These are phyloP conservation scores for Patella depressa DNA, from an alignment of 2,888 invertebrate species.

Conservation along the genomic window DNA sequence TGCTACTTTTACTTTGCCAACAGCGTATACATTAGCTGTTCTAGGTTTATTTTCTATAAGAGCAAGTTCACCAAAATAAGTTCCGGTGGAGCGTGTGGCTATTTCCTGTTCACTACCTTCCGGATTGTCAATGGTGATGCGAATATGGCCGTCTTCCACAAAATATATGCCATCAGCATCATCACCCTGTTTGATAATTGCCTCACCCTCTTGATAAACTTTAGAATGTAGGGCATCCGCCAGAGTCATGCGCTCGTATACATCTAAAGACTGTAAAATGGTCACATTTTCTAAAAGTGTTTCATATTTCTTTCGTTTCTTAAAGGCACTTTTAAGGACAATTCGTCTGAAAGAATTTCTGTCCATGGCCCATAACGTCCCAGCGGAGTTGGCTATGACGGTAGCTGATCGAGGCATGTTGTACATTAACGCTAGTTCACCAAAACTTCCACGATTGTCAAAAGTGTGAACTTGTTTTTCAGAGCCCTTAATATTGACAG, in stretches of 20 bases:
- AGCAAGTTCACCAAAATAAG: conserved; percentile 96
- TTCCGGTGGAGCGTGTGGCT: conserved; percentile 77
- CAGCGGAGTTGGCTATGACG: conserved; percentile 61
- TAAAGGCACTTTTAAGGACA: conserved; percentile 70
- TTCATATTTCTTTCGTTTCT: conserved; percentile 70
- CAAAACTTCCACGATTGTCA: conserved; percentile 70
- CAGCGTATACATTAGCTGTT: conserved; percentile 84
- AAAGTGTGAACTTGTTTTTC: conserved; percentile 68
- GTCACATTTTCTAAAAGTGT: conserved; percentile 67
- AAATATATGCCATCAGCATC: conserved; percentile 71
- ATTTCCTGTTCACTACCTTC: conserved; percentile 82
- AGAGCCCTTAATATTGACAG: conserved; percentile 60
- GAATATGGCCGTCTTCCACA: conserved; percentile 82
- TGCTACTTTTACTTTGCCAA: conserved; percentile 90
- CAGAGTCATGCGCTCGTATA: conserved; percentile 70
- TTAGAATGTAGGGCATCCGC: conserved; percentile 69
- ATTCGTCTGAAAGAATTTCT: conserved; percentile 69
- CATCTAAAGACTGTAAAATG: conserved; percentile 66
- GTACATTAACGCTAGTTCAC: conserved; percentile 71
- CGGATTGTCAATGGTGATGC: conserved; percentile 83
- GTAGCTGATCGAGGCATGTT: conserved; percentile 72
- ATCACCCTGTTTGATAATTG: conserved; percentile 68
- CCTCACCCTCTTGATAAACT: conserved; percentile 59
- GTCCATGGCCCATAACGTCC: conserved; percentile 71
- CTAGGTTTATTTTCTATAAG: conserved; percentile 96